These are phyloP conservation scores for Xestia sexstrigata DNA, from an alignment of 2,888 invertebrate species.

Conservation along the genomic window DNA sequence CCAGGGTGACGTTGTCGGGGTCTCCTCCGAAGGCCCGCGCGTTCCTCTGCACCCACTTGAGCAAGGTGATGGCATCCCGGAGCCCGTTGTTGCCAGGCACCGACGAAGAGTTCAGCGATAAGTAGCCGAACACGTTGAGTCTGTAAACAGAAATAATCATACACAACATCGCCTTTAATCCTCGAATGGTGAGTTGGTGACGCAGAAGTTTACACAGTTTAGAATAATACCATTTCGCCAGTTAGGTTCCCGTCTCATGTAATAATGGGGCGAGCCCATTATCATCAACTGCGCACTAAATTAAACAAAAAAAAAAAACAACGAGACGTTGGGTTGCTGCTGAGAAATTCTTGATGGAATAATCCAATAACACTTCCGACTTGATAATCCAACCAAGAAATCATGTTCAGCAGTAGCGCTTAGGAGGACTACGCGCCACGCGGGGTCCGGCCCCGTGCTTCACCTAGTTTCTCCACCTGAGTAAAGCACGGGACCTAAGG, in stretches of 20 bases:
- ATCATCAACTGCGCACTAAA: neutral
- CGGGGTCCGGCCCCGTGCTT: too few species aligned
- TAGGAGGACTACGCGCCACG: neutral
- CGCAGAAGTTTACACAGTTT: neutral
- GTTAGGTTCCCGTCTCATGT: neutral
- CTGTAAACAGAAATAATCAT: slow-evolving; percentile 32
- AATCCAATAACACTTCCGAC: neutral
- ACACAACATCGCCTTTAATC: neutral
- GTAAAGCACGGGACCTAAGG: too few species aligned
- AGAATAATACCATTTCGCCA: neutral
- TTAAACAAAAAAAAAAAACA: too few species aligned
- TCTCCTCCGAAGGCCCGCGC: slow-evolving; percentile 69
- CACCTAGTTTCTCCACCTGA: too few species aligned
- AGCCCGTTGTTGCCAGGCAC: slow-evolving; percentile 76
- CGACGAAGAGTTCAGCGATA: slow-evolving; percentile 69
- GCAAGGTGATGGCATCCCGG: slow-evolving; percentile 67
- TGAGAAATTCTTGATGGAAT: neutral
- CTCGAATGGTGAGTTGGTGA: neutral
- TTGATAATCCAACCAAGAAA: neutral
- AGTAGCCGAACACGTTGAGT: slow-evolving; percentile 73
- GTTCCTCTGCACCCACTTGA: slow-evolving; percentile 72
- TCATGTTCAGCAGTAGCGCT: neutral
- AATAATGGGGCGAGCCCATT: neutral
- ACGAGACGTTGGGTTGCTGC: neutral
- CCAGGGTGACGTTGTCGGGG: slow-evolving; percentile 68